A percentile compares a stretch with the other conserved stretches of the same genome.
These are phyloP conservation scores for Cariama cristata DNA, from an alignment of 2,113 vertebrate genomes.

Conservation along the genomic window DNA sequence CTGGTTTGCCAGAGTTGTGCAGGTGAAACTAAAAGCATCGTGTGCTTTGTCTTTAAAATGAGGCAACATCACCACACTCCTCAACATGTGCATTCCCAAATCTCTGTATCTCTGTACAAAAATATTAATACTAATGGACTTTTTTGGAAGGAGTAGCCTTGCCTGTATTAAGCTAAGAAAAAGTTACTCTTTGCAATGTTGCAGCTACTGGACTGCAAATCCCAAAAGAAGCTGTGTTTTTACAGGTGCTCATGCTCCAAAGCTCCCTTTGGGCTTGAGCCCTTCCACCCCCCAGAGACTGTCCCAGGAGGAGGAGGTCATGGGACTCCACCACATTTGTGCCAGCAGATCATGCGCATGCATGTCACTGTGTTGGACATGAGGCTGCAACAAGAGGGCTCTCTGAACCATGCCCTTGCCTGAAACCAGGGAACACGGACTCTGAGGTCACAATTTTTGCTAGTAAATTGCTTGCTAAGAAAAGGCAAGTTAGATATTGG, in stretches of 20 bases:
- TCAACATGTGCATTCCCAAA: background rate
- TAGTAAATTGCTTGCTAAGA: background rate
- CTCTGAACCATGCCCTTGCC: background rate
- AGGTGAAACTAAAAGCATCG: background rate
- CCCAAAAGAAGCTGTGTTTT: background rate
- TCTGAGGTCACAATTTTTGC: background rate
- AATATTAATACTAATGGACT: fast-evolving
- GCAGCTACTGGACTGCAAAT: background rate
- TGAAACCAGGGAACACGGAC: background rate
- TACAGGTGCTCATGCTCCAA: background rate
- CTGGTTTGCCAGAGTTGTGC: background rate
- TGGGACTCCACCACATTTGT: background rate
- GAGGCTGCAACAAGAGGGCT: background rate
- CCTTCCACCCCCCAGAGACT: background rate
- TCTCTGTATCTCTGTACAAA: background rate
- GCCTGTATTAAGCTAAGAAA: background rate
- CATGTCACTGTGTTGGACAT: fast-evolving
- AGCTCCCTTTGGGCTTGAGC: background rate
- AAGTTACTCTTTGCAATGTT: background rate
- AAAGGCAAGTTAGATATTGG: background rate
- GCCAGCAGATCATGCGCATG: background rate
- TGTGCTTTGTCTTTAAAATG: background rate
- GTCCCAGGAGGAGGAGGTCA: background rate
- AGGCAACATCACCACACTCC: background rate
- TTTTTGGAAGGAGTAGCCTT: background rate